phyloP scores from a whole-genome alignment of 37 sponge, comb jelly and placozoan species.

The Spongilla lacustris region DNA sequence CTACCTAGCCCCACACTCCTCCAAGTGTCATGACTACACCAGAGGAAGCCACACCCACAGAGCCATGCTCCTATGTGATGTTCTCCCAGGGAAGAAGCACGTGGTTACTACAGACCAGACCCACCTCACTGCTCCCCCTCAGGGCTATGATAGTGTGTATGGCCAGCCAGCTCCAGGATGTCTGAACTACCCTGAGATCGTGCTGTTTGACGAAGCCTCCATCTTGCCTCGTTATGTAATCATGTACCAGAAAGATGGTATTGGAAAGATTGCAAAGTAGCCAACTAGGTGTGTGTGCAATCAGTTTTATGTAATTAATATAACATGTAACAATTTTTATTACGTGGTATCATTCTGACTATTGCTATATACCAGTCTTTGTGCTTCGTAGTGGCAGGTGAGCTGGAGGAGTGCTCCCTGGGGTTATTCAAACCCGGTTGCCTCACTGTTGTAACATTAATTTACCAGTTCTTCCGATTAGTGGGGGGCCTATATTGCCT shows the following conservation, averaged over 20 bases:
- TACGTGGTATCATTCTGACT: too few relatives aligned
- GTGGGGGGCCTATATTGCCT: too few relatives aligned
- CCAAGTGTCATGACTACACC: slow-evolving; percentile 86
- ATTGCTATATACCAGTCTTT: too few relatives aligned
- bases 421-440: too few relatives aligned
- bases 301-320: too few relatives aligned
- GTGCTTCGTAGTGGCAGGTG: too few relatives aligned
- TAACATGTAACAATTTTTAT: too few relatives aligned
- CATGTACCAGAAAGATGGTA: slow-evolving; percentile 69
- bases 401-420: too few relatives aligned
- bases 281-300: too few relatives aligned
- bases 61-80: slow-evolving; percentile 70
- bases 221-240: slow-evolving; percentile 69
- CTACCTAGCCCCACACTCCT: slow-evolving; percentile 81
- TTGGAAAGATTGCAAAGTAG: slow-evolving; percentile 52
- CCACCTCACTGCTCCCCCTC: slow-evolving; percentile 50
- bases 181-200: slow-evolving; percentile 78
- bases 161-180: slow-evolving; percentile 18
- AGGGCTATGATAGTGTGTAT: slow-evolving; percentile 61
- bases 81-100: slow-evolving; percentile 65
- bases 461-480: too few relatives aligned
- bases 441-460: too few relatives aligned
- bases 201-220: slow-evolving; percentile 59
- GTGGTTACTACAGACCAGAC: slow-evolving; percentile 30
- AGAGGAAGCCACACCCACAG: slow-evolving; percentile 48